Percentiles rank a stretch among this genome's conserved stretches.
phyloP scores from a whole-genome alignment of 2,888 invertebrate genomes.

The Drosophila siamana region DNA sequence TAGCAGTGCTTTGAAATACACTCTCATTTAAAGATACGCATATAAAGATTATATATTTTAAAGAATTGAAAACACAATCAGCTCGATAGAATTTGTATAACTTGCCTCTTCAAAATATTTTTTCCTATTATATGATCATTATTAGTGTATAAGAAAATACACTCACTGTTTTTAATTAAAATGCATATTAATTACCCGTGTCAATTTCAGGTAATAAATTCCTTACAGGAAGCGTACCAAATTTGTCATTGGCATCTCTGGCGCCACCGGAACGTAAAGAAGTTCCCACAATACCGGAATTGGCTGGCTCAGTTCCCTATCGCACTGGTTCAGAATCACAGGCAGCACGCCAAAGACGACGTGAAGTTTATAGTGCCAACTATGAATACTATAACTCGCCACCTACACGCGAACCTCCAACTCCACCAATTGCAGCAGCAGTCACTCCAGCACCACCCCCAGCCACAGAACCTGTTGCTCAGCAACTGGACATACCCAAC shows the following conservation, averaged over 20 bases:
- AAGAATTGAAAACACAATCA: neutral
- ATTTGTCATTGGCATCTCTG: conserved; percentile 43
- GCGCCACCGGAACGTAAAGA: conserved; percentile 21
- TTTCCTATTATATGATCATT: neutral
- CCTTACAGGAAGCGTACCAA: conserved; percentile 66
- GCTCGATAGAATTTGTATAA: neutral
- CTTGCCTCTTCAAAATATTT: too few species aligned
- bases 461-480: conserved; percentile 3
- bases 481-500: conserved; percentile 60
- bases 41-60: neutral
- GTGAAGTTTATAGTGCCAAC: conserved; percentile 57
- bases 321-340: conserved; percentile 34
- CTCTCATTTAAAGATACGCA: too few species aligned
- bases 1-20: neutral
- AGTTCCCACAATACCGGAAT: conserved; percentile 33
- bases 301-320: conserved; percentile 22
- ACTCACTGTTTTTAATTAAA: too few species aligned
- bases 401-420: conserved; percentile 70
- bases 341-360: conserved; percentile 34
- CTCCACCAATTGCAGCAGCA: conserved; percentile 47
- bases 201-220: conserved; percentile 43
- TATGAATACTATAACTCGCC: conserved; percentile 51
- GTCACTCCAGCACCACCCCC: conserved; percentile 39
- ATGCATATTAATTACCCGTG: neutral
- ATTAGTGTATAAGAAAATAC: too few species aligned